A percentile compares a stretch with the other conserved stretches of the same genome.
Evolutionary conservation across 2,113 vertebrate genomes (phyloP).

Genomic region (Cromileptes altivelis): DNA sequence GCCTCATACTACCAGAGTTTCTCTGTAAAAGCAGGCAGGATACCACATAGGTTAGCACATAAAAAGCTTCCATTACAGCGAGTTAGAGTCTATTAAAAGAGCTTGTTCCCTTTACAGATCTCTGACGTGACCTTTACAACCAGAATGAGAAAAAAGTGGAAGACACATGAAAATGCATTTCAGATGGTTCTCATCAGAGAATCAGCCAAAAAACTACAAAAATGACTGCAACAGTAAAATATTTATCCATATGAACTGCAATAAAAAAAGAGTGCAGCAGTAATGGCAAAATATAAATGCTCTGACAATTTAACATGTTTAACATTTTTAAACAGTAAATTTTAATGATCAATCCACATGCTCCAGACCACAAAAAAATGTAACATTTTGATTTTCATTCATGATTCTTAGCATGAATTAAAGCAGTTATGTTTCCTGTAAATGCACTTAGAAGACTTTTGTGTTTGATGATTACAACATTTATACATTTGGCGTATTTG

Average conservation of each 20-base stretch:
- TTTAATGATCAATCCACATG: background rate
- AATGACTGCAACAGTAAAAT: background rate
- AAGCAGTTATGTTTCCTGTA: background rate
- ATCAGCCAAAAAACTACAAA: background rate
- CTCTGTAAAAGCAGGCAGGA: slow-evolving; percentile 12
- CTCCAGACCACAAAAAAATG: background rate
- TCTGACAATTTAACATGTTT: background rate
- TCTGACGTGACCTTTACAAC: slow-evolving; percentile 35
- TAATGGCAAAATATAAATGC: background rate
- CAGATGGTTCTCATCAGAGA: background rate
- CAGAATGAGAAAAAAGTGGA: background rate
- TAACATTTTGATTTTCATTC: background rate
- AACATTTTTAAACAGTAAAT: background rate
- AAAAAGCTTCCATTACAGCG: slow-evolving; percentile 30
- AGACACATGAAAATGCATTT: background rate
- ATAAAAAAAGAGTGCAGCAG: background rate
- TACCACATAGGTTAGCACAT: slow-evolving; percentile 13
- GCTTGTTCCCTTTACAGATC: slow-evolving; percentile 15
- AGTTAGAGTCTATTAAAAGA: slow-evolving; percentile 45
- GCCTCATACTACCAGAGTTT: slow-evolving; percentile 2
- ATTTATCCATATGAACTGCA: background rate
- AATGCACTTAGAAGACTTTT: background rate
- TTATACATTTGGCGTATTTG: background rate
- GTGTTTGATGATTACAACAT: background rate
- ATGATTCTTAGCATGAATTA: background rate